Evolutionary conservation across 2,113 vertebrate species (phyloP).

Genomic region (Murina feae): DNA sequence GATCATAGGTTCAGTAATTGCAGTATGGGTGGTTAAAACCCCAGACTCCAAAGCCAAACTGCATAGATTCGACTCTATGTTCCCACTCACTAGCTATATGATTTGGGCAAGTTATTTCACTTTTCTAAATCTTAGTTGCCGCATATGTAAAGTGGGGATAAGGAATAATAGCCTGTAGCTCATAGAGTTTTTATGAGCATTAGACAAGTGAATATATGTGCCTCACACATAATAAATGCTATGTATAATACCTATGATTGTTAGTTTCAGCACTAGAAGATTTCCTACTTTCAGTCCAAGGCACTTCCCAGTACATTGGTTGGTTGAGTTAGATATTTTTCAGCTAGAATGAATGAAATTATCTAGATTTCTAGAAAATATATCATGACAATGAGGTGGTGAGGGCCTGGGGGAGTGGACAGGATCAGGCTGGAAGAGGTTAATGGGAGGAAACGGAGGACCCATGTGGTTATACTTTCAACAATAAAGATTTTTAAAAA

Average conservation of each 20-base stretch:
- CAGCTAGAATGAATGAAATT: not conserved
- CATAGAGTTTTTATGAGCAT: not conserved
- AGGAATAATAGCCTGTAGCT: not conserved
- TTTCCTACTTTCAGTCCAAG: not conserved
- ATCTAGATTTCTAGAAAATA: conserved; percentile 26
- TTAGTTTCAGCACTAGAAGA: not conserved
- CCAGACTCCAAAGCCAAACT: not conserved
- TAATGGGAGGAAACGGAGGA: too few species aligned
- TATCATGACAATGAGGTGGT: not conserved
- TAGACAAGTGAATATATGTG: not conserved
- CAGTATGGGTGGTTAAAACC: not conserved
- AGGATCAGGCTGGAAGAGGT: too few species aligned
- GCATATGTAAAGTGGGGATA: not conserved
- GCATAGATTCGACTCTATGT: not conserved
- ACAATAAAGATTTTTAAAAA: not conserved
- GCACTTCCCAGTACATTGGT: not conserved
- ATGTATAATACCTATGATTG: not conserved
- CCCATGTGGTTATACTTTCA: too few species aligned
- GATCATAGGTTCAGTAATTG: not conserved
- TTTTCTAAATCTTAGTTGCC: not conserved
- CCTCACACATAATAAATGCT: not conserved
- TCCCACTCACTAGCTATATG: not conserved
- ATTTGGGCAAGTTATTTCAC: not conserved
- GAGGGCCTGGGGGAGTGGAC: too few species aligned
- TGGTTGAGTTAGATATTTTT: not conserved